Conservation (phyloP, 2,888 invertebrate species). For the Leptopilina drosophilae region DNA sequence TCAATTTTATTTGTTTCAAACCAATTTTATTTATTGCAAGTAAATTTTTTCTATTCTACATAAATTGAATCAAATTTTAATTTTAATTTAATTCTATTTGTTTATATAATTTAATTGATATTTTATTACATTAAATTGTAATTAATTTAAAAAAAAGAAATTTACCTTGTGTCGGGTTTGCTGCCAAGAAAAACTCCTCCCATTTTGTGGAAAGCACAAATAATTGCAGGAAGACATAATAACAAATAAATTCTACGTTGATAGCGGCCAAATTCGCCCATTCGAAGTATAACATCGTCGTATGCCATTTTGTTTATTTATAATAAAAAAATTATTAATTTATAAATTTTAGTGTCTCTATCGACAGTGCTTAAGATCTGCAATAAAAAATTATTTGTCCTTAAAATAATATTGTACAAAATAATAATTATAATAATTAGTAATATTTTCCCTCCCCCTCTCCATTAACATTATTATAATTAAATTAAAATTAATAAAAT, state of each 20-base stretch:
- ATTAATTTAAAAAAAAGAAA: too few relatives aligned
- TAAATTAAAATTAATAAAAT: too few relatives aligned
- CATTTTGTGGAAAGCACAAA: conserved; percentile 86
- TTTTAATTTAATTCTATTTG: too few relatives aligned
- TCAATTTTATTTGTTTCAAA: too few relatives aligned
- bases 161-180: conserved; percentile 81
- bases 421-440: too few relatives aligned
- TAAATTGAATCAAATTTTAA: too few relatives aligned
- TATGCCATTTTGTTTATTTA: conserved; percentile 80
- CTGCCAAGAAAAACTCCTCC: conserved; percentile 85
- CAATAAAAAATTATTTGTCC: not conserved
- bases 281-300: conserved; percentile 83
- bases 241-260: conserved; percentile 84
- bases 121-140: too few relatives aligned
- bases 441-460: too few relatives aligned
- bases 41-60: too few relatives aligned
- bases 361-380: not conserved
- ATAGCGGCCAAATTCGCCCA: conserved; percentile 86
- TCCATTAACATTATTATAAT: too few relatives aligned
- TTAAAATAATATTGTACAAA: not conserved
- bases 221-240: conserved; percentile 84
- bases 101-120: too few relatives aligned
- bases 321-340: conserved; percentile 20
- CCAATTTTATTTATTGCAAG: too few relatives aligned
- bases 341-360: conserved; percentile 13